Evolutionary conservation across 2,113 vertebrate genomes (phyloP).

Genomic region (Chlamydotis undulata): DNA sequence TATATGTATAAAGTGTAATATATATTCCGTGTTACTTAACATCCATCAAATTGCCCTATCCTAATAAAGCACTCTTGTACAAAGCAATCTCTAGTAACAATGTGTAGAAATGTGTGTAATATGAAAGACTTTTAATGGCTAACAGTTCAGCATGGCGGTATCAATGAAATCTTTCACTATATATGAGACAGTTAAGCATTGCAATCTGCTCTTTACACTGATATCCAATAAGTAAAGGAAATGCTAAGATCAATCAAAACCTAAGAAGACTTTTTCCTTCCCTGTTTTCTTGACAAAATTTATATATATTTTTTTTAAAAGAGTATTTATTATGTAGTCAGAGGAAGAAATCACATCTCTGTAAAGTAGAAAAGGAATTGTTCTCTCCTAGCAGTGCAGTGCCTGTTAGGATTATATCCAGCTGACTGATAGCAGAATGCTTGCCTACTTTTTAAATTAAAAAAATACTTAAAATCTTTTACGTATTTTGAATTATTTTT

Average conservation of each 20-base stretch:
- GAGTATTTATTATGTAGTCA: constrained; percentile 27
- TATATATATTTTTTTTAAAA: neutral
- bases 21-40: constrained; percentile 42
- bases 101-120: constrained; percentile 29
- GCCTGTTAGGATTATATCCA: constrained; percentile 23
- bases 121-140: constrained; percentile 57
- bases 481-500: neutral
- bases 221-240: constrained; percentile 49
- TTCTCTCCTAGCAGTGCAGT: constrained; percentile 5
- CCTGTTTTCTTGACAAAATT: constrained; percentile 51
- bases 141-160: constrained; percentile 52
- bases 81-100: constrained; percentile 51
- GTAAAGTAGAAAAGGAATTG: neutral
- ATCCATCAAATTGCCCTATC: constrained; percentile 45
- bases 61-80: constrained; percentile 53
- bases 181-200: constrained; percentile 68
- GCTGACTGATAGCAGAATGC: neutral
- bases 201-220: constrained; percentile 52
- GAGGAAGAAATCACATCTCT: constrained; percentile 25
- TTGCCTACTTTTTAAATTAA: constrained; percentile 47
- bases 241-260: constrained; percentile 48
- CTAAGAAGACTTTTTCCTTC: neutral
- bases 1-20: neutral
- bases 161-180: constrained; percentile 58
- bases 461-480: constrained; percentile 35